phyloP scores from a whole-genome alignment of 1,140 invertebrate genomes.

The Cheumatopsyche charites region DNA sequence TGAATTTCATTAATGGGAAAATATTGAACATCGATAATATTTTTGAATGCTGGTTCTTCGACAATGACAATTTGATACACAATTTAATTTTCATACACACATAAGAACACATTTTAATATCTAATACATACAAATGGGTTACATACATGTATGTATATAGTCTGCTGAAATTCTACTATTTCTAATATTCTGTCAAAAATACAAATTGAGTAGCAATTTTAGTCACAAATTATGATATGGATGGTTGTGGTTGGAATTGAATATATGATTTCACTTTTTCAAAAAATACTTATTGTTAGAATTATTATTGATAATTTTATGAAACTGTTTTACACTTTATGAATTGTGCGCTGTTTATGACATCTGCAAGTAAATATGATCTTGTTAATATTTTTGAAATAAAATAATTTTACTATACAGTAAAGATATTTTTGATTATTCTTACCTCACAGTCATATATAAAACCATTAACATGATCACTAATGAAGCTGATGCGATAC shows the following conservation, averaged over 20 bases:
- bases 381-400: background rate
- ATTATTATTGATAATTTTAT: no score
- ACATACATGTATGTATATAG: no score
- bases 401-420: background rate
- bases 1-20: no score
- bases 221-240: constrained; percentile 34
- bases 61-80: no score
- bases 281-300: constrained; percentile 5
- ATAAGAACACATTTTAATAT: no score
- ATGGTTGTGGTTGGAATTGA: constrained; percentile 10
- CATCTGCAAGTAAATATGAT: constrained; percentile 34
- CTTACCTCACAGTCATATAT: constrained; percentile 41
- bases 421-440: background rate
- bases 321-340: constrained; percentile 41
- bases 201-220: background rate
- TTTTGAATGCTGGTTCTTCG: no score
- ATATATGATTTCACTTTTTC: constrained; percentile 17
- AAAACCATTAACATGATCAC: constrained; percentile 39
- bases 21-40: no score
- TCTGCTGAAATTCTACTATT: no score
- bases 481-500: constrained; percentile 39
- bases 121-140: no score
- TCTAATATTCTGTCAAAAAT: no score
- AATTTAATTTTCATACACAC: no score
- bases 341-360: constrained; percentile 43